phyloP scores from a whole-genome alignment of 2,113 vertebrate genomes.

The Callipepla californica region DNA sequence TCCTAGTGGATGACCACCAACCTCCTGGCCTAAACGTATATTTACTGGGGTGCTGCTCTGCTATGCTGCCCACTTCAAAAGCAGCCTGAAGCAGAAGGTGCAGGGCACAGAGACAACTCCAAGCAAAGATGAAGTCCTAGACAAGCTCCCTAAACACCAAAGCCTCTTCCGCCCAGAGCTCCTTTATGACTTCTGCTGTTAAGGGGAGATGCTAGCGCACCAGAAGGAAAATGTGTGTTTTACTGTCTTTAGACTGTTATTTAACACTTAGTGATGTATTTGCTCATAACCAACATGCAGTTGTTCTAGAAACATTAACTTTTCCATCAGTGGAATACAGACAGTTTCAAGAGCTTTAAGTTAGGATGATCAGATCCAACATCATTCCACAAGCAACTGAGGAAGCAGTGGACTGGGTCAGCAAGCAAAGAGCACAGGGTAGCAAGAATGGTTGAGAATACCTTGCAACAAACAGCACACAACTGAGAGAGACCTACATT shows the following conservation, averaged over 20 bases:
- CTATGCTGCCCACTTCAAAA: background rate
- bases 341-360: background rate
- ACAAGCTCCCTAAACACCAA: background rate
- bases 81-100: background rate
- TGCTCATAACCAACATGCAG: background rate
- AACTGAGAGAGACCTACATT: background rate
- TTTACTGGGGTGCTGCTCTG: background rate
- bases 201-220: background rate
- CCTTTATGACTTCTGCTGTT: background rate
- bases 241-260: background rate
- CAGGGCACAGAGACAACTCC: background rate
- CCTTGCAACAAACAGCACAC: background rate
- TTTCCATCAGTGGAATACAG: background rate
- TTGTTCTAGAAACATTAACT: background rate
- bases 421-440: background rate
- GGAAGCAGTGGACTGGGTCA: background rate
- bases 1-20: background rate
- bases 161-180: background rate
- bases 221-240: background rate
- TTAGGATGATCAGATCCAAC: background rate
- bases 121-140: rapidly evolving
- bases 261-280: background rate
- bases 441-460: background rate
- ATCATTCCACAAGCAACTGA: background rate
- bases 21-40: background rate